Conservation (phyloP, 2,888 invertebrate genomes). For the Ptychoptera contaminata region DNA sequence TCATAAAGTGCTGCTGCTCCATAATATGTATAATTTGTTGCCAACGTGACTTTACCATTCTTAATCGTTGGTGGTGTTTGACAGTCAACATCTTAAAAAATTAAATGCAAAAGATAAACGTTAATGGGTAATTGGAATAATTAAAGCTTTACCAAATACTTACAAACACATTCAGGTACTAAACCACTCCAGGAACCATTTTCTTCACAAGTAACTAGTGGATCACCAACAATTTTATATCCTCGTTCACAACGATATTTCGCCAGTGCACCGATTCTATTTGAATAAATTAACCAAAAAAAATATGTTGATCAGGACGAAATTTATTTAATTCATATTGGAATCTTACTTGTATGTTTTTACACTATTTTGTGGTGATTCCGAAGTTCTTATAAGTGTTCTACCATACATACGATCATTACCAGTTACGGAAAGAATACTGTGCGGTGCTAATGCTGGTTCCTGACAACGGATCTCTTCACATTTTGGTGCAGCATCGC, state of each 20-base stretch:
- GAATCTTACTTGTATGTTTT: conserved; percentile 53
- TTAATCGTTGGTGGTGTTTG: conserved; percentile 54
- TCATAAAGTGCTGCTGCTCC: conserved; percentile 74
- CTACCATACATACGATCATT: conserved; percentile 82
- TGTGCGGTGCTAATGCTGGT: conserved; percentile 66
- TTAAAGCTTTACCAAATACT: conserved; percentile 23
- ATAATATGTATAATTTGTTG: conserved; percentile 78
- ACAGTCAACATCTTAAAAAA: conserved; percentile 64
- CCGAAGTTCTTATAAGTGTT: conserved; percentile 61
- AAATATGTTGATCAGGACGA: background rate
- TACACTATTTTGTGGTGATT: conserved; percentile 45
- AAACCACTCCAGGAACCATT: conserved; percentile 73
- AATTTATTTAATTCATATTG: conserved; percentile 5
- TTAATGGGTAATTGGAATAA: background rate
- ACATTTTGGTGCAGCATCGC: conserved; percentile 68
- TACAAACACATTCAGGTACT: conserved; percentile 71
- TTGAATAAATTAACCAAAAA: conserved; percentile 4
- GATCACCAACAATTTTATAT: conserved; percentile 73
- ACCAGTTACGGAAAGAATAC: conserved; percentile 75
- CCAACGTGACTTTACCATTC: conserved; percentile 61
- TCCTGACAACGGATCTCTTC: conserved; percentile 84
- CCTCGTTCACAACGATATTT: conserved; percentile 83
- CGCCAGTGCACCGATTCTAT: conserved; percentile 58
- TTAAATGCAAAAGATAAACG: background rate
- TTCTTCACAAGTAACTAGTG: conserved; percentile 71